Evolutionary conservation across 2,113 vertebrate genomes (phyloP), one percentile per base, ranked within the genome.

Genomic region (Scopus umbretta): DNA sequence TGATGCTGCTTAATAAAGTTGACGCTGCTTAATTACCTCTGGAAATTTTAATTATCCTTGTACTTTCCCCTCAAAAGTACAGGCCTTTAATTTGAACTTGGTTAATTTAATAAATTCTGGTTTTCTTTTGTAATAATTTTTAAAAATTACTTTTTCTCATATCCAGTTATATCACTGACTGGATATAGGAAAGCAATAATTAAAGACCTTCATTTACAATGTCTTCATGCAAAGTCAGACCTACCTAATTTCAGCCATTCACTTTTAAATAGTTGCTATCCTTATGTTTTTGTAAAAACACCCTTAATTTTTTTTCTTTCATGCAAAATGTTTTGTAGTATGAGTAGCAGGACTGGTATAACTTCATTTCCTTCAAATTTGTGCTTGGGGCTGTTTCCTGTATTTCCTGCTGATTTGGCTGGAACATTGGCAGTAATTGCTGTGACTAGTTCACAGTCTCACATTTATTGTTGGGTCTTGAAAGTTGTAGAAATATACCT

Each of bases 21-120:
- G 14, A 23, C 63, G 86, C 63, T 38, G 38, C 45, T 72, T 92
- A 90, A 73, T 94, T 74, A 34, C 53, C 26, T 56, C 49, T 78
- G 81, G 18, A 93, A 88, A 89, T 76, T 71, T 75, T 80, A 80
- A 92, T 97, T 80, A 80, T 82, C 66, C n/a, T 87, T 68, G 18
- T 38, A 52, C 29, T n/a, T 10, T 42, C 45, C 27, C 19, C 34
- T 92, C 40, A 80, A 56, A 92, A 90, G 56, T 42, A 68, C 14
- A 94, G 29, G 29, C 49, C 55, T 72, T 82, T 88, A 72, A n/a
- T 83, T 85, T 92, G 65, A 91, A 61, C 16, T 86, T 72, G 4
- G 10, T 36, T 67, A 72, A 84, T 95, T 78, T 76, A 90, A 21
- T 45, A 61, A 36, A 6, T 82, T 91, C 38, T 86, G 25, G 2